These are phyloP conservation scores for Ambastaia sidthimunki DNA, from an alignment of 2,797 vertebrate genomes.

Conservation along the genomic window DNA sequence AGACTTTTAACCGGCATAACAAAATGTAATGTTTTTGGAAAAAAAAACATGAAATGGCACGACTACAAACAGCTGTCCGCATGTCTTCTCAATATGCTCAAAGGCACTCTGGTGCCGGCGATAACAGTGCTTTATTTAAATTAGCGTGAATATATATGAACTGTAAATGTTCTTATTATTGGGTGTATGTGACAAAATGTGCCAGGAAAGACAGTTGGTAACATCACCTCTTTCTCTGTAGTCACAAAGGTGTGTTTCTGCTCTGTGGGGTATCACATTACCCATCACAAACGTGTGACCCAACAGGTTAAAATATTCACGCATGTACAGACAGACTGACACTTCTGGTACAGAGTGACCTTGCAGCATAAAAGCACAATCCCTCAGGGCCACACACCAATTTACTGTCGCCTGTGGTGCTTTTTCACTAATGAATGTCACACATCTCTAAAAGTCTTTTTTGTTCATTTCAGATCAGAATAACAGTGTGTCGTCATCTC, in stretches of 20 bases:
- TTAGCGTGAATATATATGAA: too few species aligned
- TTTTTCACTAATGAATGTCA: constrained; percentile 38
- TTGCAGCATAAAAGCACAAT: constrained; percentile 44
- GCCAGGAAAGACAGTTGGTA: not conserved
- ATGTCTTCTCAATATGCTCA: too few species aligned
- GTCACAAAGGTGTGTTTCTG: not conserved
- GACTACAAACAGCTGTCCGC: too few species aligned
- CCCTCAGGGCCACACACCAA: constrained; percentile 17
- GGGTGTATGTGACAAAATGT: not conserved
- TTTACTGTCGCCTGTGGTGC: constrained; percentile 43
- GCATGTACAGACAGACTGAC: constrained; percentile 15
- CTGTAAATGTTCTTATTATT: not conserved
- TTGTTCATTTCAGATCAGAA: constrained; percentile 26
- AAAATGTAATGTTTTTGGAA: too few species aligned
- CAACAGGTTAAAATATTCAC: constrained; percentile 28
- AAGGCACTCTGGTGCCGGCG: too few species aligned
- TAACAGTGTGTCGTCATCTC: constrained; percentile 25
- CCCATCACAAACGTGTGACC: not conserved
- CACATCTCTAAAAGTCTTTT: constrained; percentile 28
- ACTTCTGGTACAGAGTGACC: constrained; percentile 37
- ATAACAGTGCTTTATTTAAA: too few species aligned
- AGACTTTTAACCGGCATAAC: too few species aligned
- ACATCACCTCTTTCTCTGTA: not conserved
- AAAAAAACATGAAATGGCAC: too few species aligned
- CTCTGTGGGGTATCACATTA: not conserved